These are phyloP conservation scores for Centropus unirufus DNA, from an alignment of 2,113 vertebrate genomes.

Conservation along the genomic window DNA sequence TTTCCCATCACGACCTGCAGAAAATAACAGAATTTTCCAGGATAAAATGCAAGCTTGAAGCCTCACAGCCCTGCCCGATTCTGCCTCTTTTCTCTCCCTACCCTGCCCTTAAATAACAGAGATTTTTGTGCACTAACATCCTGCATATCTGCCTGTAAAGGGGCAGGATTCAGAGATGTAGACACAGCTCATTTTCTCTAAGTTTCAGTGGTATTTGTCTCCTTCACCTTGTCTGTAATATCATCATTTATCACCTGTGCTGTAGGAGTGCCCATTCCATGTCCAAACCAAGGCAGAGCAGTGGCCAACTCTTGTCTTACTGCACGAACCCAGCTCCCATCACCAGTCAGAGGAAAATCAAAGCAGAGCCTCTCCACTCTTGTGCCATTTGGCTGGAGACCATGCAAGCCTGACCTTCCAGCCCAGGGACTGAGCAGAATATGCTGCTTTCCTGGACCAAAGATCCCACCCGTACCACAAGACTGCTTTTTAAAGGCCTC, in stretches of 20 bases:
- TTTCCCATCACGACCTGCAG: background rate
- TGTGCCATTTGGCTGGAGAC: background rate
- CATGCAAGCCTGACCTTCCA: background rate
- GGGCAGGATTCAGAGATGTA: background rate
- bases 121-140: background rate
- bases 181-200: background rate
- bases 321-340: background rate
- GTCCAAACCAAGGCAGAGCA: background rate
- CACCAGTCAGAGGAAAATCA: background rate
- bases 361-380: background rate
- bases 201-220: background rate
- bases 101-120: background rate
- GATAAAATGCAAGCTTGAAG: background rate
- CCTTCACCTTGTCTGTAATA: background rate
- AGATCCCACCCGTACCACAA: conserved; percentile 2
- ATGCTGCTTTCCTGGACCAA: background rate
- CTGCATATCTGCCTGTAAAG: background rate
- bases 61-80: background rate
- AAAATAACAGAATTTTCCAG: background rate
- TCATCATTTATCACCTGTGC: background rate
- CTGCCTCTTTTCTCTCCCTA: background rate
- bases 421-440: background rate
- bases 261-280: background rate
- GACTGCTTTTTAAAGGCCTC: background rate
- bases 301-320: background rate